phyloP scores from a whole-genome alignment of 2,797 vertebrate species.

The Molothrus ater region DNA sequence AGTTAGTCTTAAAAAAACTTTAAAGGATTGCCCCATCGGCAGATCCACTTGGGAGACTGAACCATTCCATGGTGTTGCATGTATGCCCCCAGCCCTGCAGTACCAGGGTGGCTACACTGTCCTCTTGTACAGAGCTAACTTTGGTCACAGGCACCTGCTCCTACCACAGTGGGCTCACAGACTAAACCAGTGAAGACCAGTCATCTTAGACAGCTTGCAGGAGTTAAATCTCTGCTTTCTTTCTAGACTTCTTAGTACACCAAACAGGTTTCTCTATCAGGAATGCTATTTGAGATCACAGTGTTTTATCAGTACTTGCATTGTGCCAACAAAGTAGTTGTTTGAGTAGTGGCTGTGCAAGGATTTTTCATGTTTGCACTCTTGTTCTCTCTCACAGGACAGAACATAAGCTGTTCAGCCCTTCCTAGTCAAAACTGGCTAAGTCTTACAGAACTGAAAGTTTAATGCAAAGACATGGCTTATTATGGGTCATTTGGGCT shows the following conservation, averaged over 20 bases:
- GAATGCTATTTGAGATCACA: slow-evolving; percentile 12
- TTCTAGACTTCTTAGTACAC: neutral
- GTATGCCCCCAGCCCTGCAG: neutral
- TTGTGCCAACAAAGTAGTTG: slow-evolving; percentile 13
- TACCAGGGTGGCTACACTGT: neutral
- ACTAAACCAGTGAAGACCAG: neutral
- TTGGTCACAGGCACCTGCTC: neutral
- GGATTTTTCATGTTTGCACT: neutral
- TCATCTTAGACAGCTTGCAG: neutral
- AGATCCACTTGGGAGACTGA: neutral
- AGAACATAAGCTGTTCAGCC: neutral
- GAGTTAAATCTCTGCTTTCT: neutral
- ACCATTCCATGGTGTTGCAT: neutral
- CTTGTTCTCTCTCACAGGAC: slow-evolving; percentile 13
- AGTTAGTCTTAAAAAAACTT: neutral
- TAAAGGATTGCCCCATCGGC: neutral
- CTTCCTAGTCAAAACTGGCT: neutral
- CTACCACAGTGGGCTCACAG: neutral
- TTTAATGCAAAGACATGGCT: neutral
- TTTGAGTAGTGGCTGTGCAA: slow-evolving; percentile 10
- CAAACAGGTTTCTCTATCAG: slow-evolving; percentile 6
- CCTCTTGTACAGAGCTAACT: neutral
- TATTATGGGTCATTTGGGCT: neutral
- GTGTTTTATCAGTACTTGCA: slow-evolving; percentile 28
- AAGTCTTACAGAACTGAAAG: neutral